These are phyloP conservation scores for Oriolus oriolus DNA, from an alignment of 2,113 vertebrate species.

Conservation along the genomic window DNA sequence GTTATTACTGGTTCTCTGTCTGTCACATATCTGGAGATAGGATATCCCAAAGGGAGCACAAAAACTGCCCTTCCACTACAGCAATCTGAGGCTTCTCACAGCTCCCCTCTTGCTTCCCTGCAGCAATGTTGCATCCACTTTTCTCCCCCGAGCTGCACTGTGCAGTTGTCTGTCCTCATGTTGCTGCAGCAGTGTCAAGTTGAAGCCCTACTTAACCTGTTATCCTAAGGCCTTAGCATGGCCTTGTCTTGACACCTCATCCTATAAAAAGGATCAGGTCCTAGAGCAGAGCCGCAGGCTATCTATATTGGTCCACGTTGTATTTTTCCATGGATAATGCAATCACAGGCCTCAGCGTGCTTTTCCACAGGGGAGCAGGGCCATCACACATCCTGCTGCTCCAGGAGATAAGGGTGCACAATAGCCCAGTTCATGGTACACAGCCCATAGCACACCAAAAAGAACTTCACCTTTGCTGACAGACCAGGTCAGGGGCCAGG, in stretches of 20 bases:
- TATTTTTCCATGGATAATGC: conserved; percentile 25
- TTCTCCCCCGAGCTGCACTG: not conserved
- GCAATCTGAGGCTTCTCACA: not conserved
- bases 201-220: not conserved
- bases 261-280: not conserved
- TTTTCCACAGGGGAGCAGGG: not conserved
- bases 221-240: not conserved
- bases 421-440: not conserved
- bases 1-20: not conserved
- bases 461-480: not conserved
- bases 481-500: not conserved
- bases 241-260: not conserved
- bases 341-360: not conserved
- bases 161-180: not conserved
- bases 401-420: conserved; percentile 13
- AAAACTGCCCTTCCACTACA: not conserved
- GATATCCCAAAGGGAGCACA: not conserved
- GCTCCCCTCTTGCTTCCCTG: not conserved
- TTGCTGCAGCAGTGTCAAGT: not conserved
- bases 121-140: not conserved
- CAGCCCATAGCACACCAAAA: not conserved
- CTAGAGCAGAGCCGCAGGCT: not conserved
- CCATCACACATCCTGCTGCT: conserved; percentile 31
- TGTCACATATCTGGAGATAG: not conserved
- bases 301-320: not conserved